Conservation (phyloP, 2,888 invertebrate genomes). For the Synanthedon vespiformis region DNA sequence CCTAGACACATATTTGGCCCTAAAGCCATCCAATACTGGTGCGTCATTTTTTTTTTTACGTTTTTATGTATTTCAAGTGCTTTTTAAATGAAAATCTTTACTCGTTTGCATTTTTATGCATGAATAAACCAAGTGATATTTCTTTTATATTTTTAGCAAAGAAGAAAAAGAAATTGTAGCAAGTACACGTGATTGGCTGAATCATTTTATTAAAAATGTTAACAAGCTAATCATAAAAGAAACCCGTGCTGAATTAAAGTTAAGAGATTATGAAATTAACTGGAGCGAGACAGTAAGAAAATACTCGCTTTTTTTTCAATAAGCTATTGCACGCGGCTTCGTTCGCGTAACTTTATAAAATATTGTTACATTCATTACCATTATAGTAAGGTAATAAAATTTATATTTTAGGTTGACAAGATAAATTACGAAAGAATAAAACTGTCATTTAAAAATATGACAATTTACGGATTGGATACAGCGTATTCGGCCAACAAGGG, state of each 20-base stretch:
- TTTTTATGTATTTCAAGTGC: no score
- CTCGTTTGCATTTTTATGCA: no score
- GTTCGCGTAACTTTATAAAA: no score
- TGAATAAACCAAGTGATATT: no score
- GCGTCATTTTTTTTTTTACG: no score
- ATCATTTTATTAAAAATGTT: constrained; percentile 14
- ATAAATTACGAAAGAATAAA: neutral
- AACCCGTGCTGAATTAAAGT: constrained; percentile 14
- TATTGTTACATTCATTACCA: no score
- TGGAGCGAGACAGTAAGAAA: constrained; percentile 23
- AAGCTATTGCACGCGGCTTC: no score
- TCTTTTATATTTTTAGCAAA: constrained; percentile 12
- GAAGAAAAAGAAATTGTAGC: constrained; percentile 25
- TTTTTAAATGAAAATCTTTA: no score
- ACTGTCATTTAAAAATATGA: constrained; percentile 13
- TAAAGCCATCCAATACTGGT: no score
- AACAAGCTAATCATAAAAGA: constrained; percentile 17
- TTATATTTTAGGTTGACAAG: no score
- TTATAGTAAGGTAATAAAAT: no score
- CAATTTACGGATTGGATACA: constrained; percentile 37
- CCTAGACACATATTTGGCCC: constrained; percentile 9
- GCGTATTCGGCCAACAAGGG: constrained; percentile 34
- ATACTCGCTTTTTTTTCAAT: no score
- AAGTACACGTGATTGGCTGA: constrained; percentile 12
- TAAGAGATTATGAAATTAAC: constrained; percentile 15